Evolutionary conservation across 2,797 vertebrate genomes (phyloP), one percentile per base, ranked within the genome.

Genomic region (Bradypodion pumilum): DNA sequence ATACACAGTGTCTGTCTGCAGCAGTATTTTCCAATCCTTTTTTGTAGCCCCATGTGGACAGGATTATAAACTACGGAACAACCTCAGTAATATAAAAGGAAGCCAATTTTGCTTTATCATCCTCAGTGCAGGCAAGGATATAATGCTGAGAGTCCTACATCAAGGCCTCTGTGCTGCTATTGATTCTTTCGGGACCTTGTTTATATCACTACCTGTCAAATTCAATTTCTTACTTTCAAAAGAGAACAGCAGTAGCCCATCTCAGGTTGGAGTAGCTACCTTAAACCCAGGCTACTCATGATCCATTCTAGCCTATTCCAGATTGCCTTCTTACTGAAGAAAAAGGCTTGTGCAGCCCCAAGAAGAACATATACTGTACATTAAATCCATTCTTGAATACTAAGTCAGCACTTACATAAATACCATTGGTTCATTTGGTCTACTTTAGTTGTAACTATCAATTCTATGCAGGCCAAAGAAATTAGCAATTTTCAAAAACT

Each of bases 1-100:
- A 89, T 1, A 32, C 72, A 6, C 0, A 0, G 15, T 2, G 40
- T 60, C 68, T 52, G 56, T 42, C 59, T 65, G 32, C 44, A 46
- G 23, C 73, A 52, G 3, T n/a, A 37, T 25, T 35, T 8, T 37
- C 56, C 40, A 27, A 29, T 27, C 0, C 0, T 40, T 25, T 15
- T 1, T 59, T 9, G 25, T 62, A 59, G 42, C 19, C n/a, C 42
- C 21, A 23, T 40, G 7, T 65, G 63, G 72, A 40, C n/a, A 35
- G 12, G 42, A 49, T 76, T 81, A 23, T 49, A 60, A 35, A 46
- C 4, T 21, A 40, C 32, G 63, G 59, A 72, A 37, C 7, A 19
- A 5, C 8, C 13, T 75, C 23, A 46, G 37, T 68, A 59, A 66
- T 46, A 74, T 27, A n/a, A 66, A 74, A 40, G 16, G 13, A 59